Percentiles rank a stretch among this genome's conserved stretches.
Conservation (phyloP, 2,888 invertebrate genomes). For the Hypolimnas misippus region DNA sequence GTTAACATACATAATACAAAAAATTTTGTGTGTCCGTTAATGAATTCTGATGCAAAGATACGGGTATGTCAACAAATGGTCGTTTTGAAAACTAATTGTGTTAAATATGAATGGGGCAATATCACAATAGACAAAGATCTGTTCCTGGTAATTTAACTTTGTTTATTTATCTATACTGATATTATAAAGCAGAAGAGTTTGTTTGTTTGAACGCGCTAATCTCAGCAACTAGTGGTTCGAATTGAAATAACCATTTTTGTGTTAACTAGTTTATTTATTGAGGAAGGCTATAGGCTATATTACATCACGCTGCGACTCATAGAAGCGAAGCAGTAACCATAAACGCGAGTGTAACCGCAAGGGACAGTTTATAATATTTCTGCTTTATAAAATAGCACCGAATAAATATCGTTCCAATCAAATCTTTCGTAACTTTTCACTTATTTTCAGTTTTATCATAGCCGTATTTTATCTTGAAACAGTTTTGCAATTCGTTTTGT, state of each 20-base stretch:
- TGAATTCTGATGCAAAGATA: constrained; percentile 21
- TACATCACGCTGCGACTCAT: too few species aligned
- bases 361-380: neutral
- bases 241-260: neutral
- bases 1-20: neutral
- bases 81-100: constrained; percentile 2
- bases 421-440: neutral
- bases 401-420: neutral
- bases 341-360: too few species aligned
- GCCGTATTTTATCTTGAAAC: neutral
- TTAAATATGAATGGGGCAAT: constrained; percentile 25
- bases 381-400: neutral
- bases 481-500: neutral
- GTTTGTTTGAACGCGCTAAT: too few species aligned
- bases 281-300: too few species aligned
- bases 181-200: too few species aligned
- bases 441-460: neutral
- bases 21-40: neutral
- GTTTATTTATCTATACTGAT: neutral
- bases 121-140: constrained; percentile 16
- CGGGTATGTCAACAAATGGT: constrained; percentile 22
- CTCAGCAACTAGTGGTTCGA: neutral
- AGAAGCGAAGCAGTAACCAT: too few species aligned
- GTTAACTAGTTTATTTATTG: too few species aligned
- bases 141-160: constrained; percentile 20